Conservation (phyloP, 2,888 invertebrate species). For the Cataglyphis livida region DNA sequence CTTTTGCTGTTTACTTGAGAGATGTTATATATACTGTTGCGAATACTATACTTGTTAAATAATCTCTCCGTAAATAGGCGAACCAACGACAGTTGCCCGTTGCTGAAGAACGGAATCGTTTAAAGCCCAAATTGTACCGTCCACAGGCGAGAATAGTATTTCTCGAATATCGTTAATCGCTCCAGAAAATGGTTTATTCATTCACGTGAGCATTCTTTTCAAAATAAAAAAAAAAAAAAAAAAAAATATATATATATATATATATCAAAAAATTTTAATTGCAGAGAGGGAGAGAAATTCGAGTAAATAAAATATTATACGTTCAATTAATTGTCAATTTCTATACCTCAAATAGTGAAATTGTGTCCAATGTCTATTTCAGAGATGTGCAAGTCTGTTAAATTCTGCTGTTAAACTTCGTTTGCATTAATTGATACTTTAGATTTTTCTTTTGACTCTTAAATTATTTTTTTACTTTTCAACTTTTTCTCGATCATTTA, state of each 20-base stretch:
- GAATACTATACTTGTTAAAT: conserved; percentile 50
- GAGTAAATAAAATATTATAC: not conserved
- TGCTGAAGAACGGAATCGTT: conserved; percentile 57
- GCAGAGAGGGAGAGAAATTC: not conserved
- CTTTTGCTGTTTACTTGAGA: conserved; percentile 51
- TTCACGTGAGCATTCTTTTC: not conserved
- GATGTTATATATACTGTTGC: conserved; percentile 55
- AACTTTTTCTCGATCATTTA: too few relatives aligned
- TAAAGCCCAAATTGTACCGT: conserved; percentile 71
- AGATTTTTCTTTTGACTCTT: not conserved
- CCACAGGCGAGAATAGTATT: conserved; percentile 66
- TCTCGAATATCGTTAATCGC: conserved; percentile 53
- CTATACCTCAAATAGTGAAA: not conserved
- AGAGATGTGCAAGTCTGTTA: not conserved
- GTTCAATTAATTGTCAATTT: not conserved
- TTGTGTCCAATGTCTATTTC: not conserved
- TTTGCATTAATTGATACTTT: not conserved
- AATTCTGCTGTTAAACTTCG: not conserved
- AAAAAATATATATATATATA: too few relatives aligned
- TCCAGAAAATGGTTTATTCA: conserved; percentile 54
- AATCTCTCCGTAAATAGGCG: conserved; percentile 35
- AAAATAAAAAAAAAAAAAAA: not conserved
- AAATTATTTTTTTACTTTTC: not conserved
- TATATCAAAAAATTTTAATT: not conserved
- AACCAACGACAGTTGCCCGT: conserved; percentile 64